These are phyloP conservation scores for Indicator indicator DNA, from an alignment of 2,113 vertebrate species.

Conservation along the genomic window DNA sequence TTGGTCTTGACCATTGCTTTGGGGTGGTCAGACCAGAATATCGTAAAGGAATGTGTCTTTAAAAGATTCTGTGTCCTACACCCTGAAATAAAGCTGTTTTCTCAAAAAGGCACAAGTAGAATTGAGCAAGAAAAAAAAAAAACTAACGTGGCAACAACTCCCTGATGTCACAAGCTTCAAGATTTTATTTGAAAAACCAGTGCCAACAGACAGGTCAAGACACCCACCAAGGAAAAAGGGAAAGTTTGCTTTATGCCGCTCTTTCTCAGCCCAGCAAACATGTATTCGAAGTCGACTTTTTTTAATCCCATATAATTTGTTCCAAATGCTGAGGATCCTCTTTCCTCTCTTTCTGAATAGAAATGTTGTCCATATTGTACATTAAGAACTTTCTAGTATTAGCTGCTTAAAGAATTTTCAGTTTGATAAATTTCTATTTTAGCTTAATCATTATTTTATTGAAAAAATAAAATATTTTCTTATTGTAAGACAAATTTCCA, in stretches of 20 bases:
- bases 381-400: background rate
- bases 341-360: background rate
- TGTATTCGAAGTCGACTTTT: background rate
- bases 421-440: background rate
- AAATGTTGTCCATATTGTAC: background rate
- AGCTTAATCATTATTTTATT: background rate
- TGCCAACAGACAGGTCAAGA: background rate
- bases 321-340: background rate
- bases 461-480: background rate
- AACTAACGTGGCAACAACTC: background rate
- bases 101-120: background rate
- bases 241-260: background rate
- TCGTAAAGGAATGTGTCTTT: background rate
- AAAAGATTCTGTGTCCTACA: background rate
- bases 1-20: background rate
- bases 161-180: background rate
- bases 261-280: background rate
- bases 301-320: background rate
- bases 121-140: background rate
- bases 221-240: background rate
- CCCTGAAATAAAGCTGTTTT: background rate
- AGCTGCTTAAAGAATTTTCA: background rate
- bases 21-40: background rate
- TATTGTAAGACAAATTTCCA: background rate
- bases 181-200: background rate